Evolutionary conservation across 1,140 invertebrate species (phyloP).

Genomic region (Arion vulgaris): DNA sequence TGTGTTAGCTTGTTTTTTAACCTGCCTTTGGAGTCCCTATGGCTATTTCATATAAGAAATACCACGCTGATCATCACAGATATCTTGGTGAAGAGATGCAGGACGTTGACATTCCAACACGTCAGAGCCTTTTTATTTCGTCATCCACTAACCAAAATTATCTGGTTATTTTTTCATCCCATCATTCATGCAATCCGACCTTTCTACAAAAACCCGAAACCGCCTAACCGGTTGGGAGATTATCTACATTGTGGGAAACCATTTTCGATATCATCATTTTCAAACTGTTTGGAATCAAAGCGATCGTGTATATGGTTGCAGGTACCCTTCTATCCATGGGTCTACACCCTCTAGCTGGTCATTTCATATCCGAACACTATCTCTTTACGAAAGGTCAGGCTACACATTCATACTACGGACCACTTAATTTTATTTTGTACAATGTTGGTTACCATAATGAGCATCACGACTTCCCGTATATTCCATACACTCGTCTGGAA

Average conservation of each 20-base stretch:
- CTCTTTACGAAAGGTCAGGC: slow-evolving; percentile 97
- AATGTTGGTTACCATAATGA: slow-evolving; percentile 88
- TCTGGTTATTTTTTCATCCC: slow-evolving; percentile 69
- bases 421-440: slow-evolving; percentile 95
- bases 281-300: slow-evolving; percentile 83
- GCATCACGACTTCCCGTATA: slow-evolving; percentile 72
- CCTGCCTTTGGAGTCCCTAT: slow-evolving; percentile 70
- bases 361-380: slow-evolving; percentile 99
- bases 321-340: slow-evolving; percentile 96
- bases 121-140: slow-evolving; percentile 64
- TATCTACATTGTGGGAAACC: slow-evolving; percentile 88
- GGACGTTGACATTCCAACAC: slow-evolving; percentile 70
- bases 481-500: slow-evolving; percentile 65
- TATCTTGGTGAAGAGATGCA: slow-evolving; percentile 68
- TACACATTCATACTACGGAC: slow-evolving; percentile 98
- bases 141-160: slow-evolving; percentile 66
- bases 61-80: slow-evolving; percentile 71
- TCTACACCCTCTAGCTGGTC: slow-evolving; percentile 96
- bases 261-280: slow-evolving; percentile 85
- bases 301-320: slow-evolving; percentile 86
- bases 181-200: slow-evolving; percentile 66
- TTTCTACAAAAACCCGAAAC: slow-evolving; percentile 80
- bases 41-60: slow-evolving; percentile 72
- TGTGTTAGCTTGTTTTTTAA: slow-evolving; percentile 69
- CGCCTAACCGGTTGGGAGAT: slow-evolving; percentile 84